Conservation (phyloP, 2,888 invertebrate genomes). For the Amiota mariae region DNA sequence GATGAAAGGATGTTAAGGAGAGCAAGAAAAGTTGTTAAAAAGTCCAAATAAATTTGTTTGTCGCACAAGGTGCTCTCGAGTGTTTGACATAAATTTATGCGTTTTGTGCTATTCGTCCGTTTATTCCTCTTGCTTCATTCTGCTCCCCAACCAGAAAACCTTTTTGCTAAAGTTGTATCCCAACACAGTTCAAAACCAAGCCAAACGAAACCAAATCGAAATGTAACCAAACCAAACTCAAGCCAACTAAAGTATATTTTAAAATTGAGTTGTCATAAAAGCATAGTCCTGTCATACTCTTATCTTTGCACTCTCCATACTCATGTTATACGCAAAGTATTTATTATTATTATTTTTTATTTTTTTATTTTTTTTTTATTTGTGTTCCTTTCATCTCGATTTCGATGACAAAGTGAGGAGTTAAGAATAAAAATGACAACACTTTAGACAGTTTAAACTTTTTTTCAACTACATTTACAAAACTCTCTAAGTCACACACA, state of each 20-base stretch:
- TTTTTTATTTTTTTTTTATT: constrained; percentile 34
- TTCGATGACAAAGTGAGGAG: constrained; percentile 38
- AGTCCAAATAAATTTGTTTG: constrained; percentile 65
- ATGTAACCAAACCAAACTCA: constrained; percentile 31
- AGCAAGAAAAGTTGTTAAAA: constrained; percentile 61
- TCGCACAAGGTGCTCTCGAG: constrained; percentile 40
- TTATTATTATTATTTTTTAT: too few species aligned
- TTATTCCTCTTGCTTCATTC: too few species aligned
- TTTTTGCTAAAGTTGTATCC: constrained; percentile 33
- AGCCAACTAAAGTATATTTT: constrained; percentile 61
- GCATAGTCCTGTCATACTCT: constrained; percentile 31
- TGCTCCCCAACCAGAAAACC: too few species aligned
- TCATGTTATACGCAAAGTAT: neutral
- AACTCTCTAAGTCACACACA: neutral
- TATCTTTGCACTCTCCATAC: neutral
- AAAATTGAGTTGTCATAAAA: constrained; percentile 67
- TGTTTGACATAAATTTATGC: constrained; percentile 67
- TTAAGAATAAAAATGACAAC: constrained; percentile 32
- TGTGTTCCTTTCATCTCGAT: too few species aligned
- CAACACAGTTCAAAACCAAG: constrained; percentile 1
- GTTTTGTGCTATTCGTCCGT: constrained; percentile 45
- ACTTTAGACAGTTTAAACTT: constrained; percentile 40
- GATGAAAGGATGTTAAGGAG: neutral
- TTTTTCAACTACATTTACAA: constrained; percentile 22
- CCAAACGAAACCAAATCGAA: constrained; percentile 9